phyloP scores from a whole-genome alignment of 1,140 invertebrate genomes.

The Drosophila littoralis region DNA sequence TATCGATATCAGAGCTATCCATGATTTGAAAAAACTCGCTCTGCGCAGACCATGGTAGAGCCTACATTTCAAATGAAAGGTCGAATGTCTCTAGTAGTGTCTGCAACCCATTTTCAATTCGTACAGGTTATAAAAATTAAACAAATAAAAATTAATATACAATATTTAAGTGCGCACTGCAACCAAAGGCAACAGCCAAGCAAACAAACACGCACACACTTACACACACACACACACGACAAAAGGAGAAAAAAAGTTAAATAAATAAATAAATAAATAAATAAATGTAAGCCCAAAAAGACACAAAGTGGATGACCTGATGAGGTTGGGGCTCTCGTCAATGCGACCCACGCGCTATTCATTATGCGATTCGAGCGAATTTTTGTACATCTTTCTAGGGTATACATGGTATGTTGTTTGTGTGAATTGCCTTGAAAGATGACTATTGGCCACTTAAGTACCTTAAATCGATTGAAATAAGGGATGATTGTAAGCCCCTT shows the following conservation, averaged over 20 bases:
- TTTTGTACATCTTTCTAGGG: not conserved
- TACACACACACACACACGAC: not conserved
- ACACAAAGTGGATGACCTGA: not conserved
- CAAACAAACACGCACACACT: conserved; percentile 10
- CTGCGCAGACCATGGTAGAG: too few relatives aligned
- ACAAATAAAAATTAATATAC: conserved; percentile 51
- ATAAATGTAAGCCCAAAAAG: conserved; percentile 29
- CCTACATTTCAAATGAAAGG: too few relatives aligned
- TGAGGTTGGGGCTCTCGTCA: not conserved
- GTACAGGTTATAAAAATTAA: not conserved
- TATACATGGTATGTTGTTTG: not conserved
- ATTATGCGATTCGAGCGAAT: conserved; percentile 6
- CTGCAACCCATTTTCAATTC: too few relatives aligned
- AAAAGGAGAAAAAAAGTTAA: conserved; percentile 17
- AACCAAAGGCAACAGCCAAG: conserved; percentile 31
- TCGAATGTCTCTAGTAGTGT: too few relatives aligned
- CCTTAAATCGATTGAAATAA: too few relatives aligned
- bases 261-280: conserved; percentile 24
- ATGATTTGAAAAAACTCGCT: too few relatives aligned
- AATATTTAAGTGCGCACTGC: conserved; percentile 20
- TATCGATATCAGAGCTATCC: too few relatives aligned
- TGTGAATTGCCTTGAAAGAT: too few relatives aligned
- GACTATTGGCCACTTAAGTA: too few relatives aligned
- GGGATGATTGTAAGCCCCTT: too few relatives aligned
- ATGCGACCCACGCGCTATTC: not conserved